Percentiles rank a stretch among this genome's conserved stretches.
Conservation (phyloP, 2,888 invertebrate genomes). For the Brachyptera putata region DNA sequence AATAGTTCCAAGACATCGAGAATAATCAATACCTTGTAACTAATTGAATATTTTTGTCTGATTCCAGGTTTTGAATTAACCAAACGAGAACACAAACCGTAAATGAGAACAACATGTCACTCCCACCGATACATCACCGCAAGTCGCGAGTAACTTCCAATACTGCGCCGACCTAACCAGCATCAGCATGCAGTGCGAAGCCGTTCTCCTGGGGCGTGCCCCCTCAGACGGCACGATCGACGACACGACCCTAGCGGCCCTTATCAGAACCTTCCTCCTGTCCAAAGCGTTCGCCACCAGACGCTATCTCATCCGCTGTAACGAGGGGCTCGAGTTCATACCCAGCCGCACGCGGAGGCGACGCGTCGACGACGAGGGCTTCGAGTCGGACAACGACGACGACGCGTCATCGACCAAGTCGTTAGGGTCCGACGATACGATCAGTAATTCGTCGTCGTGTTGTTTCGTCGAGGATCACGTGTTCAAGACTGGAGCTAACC, state of each 20-base stretch:
- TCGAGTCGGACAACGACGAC: conserved; percentile 47
- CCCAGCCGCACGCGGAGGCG: conserved; percentile 11
- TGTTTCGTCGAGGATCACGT: conserved; percentile 33
- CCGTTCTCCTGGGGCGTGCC: conserved; percentile 35
- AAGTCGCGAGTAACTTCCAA: no score
- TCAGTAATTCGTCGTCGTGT: conserved; percentile 33
- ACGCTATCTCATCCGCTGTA: conserved; percentile 26
- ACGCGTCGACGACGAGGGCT: conserved; percentile 45
- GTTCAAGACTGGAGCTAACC: conserved; percentile 28
- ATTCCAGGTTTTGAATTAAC: no score
- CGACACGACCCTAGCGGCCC: conserved; percentile 34
- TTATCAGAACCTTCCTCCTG: conserved; percentile 32
- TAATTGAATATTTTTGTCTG: no score
- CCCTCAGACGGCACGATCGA: conserved; percentile 36
- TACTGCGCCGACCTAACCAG: not conserved
- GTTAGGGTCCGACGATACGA: conserved; percentile 33
- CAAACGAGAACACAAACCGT: no score
- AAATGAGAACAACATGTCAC: no score
- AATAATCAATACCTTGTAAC: no score
- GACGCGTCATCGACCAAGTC: conserved; percentile 38
- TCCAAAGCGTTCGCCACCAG: conserved; percentile 4
- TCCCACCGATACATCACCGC: no score
- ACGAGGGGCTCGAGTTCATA: conserved; percentile 23
- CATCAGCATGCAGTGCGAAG: conserved; percentile 34
- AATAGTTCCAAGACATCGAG: no score